A percentile compares a stretch with the other conserved stretches of the same genome.
phyloP scores from a whole-genome alignment of 1,140 invertebrate genomes.

The Bombus superbus region DNA sequence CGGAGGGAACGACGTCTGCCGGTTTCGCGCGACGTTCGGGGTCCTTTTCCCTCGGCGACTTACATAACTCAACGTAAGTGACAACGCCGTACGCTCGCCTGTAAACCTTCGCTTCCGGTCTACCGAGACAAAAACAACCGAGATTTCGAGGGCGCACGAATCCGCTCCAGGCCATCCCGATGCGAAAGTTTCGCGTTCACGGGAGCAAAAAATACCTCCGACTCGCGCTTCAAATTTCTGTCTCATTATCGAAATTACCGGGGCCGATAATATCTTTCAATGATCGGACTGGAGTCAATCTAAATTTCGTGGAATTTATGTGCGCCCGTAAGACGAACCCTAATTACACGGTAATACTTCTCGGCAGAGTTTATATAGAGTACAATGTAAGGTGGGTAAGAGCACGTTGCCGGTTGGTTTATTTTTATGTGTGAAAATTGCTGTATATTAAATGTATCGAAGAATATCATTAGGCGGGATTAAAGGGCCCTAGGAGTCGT shows the following conservation, averaged over 20 bases:
- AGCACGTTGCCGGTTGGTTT: not conserved
- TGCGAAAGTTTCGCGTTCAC: not conserved
- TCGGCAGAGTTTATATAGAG: not conserved
- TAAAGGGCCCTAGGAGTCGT: not conserved
- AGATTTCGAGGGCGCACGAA: too few species aligned
- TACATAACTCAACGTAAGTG: slow-evolving; percentile 39
- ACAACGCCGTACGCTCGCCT: slow-evolving; percentile 10
- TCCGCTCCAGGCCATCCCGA: not conserved
- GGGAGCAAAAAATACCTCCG: not conserved
- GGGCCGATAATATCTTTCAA: slow-evolving; percentile 7
- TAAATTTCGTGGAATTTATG: slow-evolving; percentile 20
- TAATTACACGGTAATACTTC: slow-evolving; percentile 4
- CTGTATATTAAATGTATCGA: not conserved
- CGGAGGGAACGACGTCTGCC: slow-evolving; percentile 12
- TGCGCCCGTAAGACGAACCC: not conserved
- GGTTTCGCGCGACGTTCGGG: slow-evolving; percentile 11
- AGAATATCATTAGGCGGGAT: not conserved
- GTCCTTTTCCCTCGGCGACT: not conserved
- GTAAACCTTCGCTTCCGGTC: not conserved
- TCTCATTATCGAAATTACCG: slow-evolving; percentile 25
- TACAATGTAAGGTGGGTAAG: not conserved
- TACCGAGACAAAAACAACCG: too few species aligned
- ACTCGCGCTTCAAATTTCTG: not conserved
- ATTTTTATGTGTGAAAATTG: not conserved
- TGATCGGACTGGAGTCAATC: not conserved